A percentile compares a stretch with the other conserved stretches of the same genome.
These are phyloP conservation scores for Corythornis madagascariensis DNA, from an alignment of 2,113 vertebrate species.

Conservation along the genomic window DNA sequence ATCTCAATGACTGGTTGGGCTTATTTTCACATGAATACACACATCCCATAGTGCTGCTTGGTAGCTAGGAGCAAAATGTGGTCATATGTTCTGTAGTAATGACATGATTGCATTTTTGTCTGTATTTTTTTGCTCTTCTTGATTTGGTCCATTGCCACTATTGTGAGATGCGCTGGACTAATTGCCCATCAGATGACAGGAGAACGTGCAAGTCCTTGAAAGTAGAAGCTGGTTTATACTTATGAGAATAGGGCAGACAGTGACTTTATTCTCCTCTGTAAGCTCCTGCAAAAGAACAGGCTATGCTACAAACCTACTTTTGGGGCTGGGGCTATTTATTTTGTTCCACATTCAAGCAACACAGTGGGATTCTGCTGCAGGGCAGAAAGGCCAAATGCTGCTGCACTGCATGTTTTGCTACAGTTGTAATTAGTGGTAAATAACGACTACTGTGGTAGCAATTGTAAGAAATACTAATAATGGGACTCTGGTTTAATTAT, in stretches of 20 bases:
- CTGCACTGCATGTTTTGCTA: neutral
- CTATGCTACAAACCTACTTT: neutral
- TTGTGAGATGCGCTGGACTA: slow-evolving; percentile 28
- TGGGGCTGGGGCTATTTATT: neutral
- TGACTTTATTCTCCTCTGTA: neutral
- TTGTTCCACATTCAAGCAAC: neutral
- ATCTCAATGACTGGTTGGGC: neutral
- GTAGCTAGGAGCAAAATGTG: slow-evolving; percentile 44
- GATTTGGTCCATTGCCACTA: slow-evolving; percentile 20
- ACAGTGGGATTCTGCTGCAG: neutral
- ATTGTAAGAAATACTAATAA: neutral
- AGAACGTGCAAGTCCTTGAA: slow-evolving; percentile 14
- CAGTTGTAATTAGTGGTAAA: neutral
- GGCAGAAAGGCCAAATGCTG: neutral
- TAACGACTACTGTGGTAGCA: neutral
- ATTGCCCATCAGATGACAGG: slow-evolving; percentile 7
- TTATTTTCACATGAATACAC: slow-evolving; percentile 49
- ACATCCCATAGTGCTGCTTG: slow-evolving; percentile 3
- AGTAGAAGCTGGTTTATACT: neutral
- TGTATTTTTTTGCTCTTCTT: neutral
- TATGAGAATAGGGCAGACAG: neutral
- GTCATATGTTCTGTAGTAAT: slow-evolving; percentile 1
- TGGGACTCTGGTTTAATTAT: neutral
- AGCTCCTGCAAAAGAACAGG: neutral
- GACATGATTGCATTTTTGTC: slow-evolving; percentile 35